Base-by-base conservation (phyloP, 1,140 invertebrate species). In the Brachionus plicatilis region DNA sequence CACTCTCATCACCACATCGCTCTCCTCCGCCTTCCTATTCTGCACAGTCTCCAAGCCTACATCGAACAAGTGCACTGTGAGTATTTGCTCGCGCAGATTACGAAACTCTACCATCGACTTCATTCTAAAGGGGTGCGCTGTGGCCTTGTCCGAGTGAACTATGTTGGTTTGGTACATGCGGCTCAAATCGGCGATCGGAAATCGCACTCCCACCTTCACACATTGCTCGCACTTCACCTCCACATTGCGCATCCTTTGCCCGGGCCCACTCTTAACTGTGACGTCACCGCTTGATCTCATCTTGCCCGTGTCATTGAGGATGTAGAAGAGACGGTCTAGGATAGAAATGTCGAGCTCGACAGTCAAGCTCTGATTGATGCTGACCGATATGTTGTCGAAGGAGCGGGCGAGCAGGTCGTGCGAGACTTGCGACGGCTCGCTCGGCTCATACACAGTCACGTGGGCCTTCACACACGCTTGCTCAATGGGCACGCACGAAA, bases 331-430 rank as follows among this genome's bases (percentile, higher is more conserved):
- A 9, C 82, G 82, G 12, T 83, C 82, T 0, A 72, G n/a, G 33
- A 83, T 68, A 7, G 82, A 83, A 14, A 83, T 70, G 47, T 83
- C 82, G 33, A 83, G 37, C n/a, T 83, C 82, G 14, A 83, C 4
- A 2, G 11, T 7, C 8, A 82, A 12, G 8, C 12, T 37, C 12
- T 82, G 53, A 14, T 82, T 65, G 60, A 82, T 11, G 12, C 1
- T 41, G 9, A 82, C 0, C 0, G 3, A 0, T 0, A 60, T 43
- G 41, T 82, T 45, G 14, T 82, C 53, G 33, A 82, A 82, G 14
- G 47, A 24, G 5, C 43, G 20, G 5, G 27, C 33, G 11, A 53
- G 37, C 24, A 80, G 37, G 7, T 80, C 43, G 27, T 27, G 11
- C 20, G 20, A 27, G 3, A 1, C 6, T 12, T 17, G 29, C 6